Evolutionary conservation across 2,797 vertebrate genomes (phyloP), one percentile per base, ranked within the genome.

Genomic region (Anguilla obscura): DNA sequence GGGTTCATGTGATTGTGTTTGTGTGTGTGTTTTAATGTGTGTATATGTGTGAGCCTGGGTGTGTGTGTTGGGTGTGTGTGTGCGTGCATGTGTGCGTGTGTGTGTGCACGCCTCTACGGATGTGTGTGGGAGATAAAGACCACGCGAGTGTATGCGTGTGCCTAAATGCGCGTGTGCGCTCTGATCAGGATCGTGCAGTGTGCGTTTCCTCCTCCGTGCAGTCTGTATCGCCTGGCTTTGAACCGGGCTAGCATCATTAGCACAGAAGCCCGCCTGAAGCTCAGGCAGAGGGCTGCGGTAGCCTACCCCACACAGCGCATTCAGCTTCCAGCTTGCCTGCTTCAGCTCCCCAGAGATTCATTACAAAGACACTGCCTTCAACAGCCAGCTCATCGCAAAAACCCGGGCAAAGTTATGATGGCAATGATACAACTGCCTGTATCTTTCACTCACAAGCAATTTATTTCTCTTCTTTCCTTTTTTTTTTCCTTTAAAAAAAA

Each of bases 311-410:
- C 92, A 91, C 94, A 92, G 93, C 90, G 93, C 90, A 90, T 91
- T 91, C 92, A 85, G 90, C 93, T 93, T 90, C 88, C 90, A 87
- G 90, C 85, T 91, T 86, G 91, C 93, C 92, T 91, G 89, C 48
- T 82, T 54, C 89, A 74, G 85, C 89, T 95, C 96, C 94, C 95
- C 89, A 84, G 95, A 95, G 96, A 94, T 95, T 96, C 93, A 96
- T 96, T 96, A 96, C 90, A 80, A 91, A 95, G 93, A 95, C 91
- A 93, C 90, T 9, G 87, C 94, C 92, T 93, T 91, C 93, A 91
- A 91, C 91, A 93, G 93, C 91, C 90, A 82, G 93, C 92, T 92
- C 92, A 93, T 91, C 92, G 93, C 93, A 92, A 94, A 95, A 94
- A 95, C 93, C 92, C 91, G 88, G 90, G 91, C 89, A 94, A 94